Evolutionary conservation across 2,888 invertebrate species (phyloP).

Genomic region (Megalurothrips usitatus): DNA sequence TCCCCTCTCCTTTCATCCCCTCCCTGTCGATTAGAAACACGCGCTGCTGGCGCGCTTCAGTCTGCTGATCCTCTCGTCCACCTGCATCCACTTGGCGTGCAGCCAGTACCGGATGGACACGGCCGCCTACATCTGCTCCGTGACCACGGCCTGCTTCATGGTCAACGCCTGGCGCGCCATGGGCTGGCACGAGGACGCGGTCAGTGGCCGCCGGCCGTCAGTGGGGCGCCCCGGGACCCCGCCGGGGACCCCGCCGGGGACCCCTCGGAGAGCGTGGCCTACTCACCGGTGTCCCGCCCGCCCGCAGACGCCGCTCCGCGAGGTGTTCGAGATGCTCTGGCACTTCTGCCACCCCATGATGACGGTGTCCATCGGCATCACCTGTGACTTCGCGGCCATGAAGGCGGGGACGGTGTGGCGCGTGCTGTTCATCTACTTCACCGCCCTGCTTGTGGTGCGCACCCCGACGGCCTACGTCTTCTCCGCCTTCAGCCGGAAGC

Average conservation of each 20-base stretch:
- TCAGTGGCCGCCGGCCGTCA: neutral
- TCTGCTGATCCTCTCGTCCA: neutral
- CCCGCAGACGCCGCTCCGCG: neutral
- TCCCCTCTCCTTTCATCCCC: neutral
- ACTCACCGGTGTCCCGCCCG: neutral
- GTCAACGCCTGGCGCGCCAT: slow-evolving; percentile 21
- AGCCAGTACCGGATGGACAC: neutral
- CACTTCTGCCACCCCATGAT: slow-evolving; percentile 17
- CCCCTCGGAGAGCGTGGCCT: no score
- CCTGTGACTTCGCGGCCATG: neutral
- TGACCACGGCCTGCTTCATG: slow-evolving; percentile 21
- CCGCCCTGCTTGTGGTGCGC: neutral
- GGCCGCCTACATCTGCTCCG: slow-evolving; percentile 6
- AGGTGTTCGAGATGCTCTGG: slow-evolving; percentile 13
- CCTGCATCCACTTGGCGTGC: slow-evolving; percentile 2
- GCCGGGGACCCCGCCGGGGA: no score
- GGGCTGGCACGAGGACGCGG: slow-evolving; percentile 11
- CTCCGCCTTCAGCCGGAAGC: slow-evolving; percentile 6
- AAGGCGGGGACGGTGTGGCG: neutral
- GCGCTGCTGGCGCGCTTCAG: slow-evolving; percentile 10
- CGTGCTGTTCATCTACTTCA: neutral
- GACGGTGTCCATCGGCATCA: neutral
- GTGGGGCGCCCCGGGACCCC: neutral
- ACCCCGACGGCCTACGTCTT: neutral
- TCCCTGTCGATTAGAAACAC: neutral